Conservation (phyloP, 2,113 vertebrate species). For the Amazona vittata region DNA sequence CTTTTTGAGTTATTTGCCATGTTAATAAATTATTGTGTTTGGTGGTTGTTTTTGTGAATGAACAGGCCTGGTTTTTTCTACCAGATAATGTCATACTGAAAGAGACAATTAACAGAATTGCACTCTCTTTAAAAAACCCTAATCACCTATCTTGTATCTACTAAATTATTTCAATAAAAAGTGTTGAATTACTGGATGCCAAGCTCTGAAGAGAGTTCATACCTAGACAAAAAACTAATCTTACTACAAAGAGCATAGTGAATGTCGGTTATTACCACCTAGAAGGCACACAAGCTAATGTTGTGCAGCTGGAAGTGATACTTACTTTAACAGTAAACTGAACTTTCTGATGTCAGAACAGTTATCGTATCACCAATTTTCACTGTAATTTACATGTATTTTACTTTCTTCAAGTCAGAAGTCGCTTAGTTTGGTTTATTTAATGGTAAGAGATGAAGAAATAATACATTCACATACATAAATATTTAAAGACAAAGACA, state of each 20-base stretch:
- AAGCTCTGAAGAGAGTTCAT: slow-evolving; percentile 40
- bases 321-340: slow-evolving; percentile 1
- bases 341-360: background rate
- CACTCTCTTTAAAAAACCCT: background rate
- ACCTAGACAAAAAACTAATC: slow-evolving; percentile 55
- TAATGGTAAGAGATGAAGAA: background rate
- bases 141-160: slow-evolving; percentile 23
- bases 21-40: background rate
- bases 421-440: background rate
- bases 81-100: background rate
- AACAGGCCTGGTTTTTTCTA: background rate
- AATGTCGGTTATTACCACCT: slow-evolving; percentile 50
- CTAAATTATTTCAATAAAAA: slow-evolving; percentile 58
- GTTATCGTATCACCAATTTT: background rate
- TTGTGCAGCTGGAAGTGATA: slow-evolving; percentile 36
- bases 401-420: background rate
- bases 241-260: background rate
- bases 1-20: background rate
- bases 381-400: background rate
- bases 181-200: slow-evolving; percentile 51
- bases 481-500: background rate
- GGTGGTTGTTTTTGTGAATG: background rate
- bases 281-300: background rate
- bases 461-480: background rate
- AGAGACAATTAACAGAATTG: slow-evolving; percentile 12